Evolutionary conservation across 2,888 invertebrate genomes (phyloP), one percentile per base, ranked within the genome.

Genomic region (Tipula vernalis): DNA sequence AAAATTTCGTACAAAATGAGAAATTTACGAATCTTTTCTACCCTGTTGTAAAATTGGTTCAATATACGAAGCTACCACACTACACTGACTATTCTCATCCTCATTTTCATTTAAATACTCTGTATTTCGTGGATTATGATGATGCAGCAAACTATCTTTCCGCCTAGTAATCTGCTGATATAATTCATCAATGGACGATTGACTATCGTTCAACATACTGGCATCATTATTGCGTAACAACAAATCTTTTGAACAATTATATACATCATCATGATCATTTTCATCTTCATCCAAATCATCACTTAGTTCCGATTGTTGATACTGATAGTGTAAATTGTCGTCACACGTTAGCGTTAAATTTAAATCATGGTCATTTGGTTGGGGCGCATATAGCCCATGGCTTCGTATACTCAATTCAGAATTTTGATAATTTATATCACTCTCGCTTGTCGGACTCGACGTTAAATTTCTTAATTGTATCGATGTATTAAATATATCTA

Each of bases 361-460:
- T 2, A 93, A 89, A 88, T 93, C 93, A 87, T 93, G 92, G 87
- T 91, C 91, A 87, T 93, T 92, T 8, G 93, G 93, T 57, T 94
- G 94, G 0, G 94, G 94, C 0, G 94, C 94, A 90, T 94, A 94
- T 18, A 94, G 88, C 0, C 94, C 94, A 89, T 94, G 94, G 89
- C 94, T 94, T 71, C 94, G 91, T 88, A 94, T 94, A 89, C 94
- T 94, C 0, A 94, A 93, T 91, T 94, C 94, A 0, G 94, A 94
- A 91, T 94, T 93, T 90, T 94, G 94, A 88, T 94, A 94, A 89
- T 94, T 94, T 2, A 94, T 92, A 89, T 94, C 94, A 88, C 94
- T 94, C 89, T 94, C 94, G 88, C 94, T 94, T 28, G 92, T 91
- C n/a, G 91, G 92, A 87, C 92, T 91, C 0, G 91, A 90, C 28